phyloP scores from a whole-genome alignment of 2,888 invertebrate species.

The Hyposoter dolosus region DNA sequence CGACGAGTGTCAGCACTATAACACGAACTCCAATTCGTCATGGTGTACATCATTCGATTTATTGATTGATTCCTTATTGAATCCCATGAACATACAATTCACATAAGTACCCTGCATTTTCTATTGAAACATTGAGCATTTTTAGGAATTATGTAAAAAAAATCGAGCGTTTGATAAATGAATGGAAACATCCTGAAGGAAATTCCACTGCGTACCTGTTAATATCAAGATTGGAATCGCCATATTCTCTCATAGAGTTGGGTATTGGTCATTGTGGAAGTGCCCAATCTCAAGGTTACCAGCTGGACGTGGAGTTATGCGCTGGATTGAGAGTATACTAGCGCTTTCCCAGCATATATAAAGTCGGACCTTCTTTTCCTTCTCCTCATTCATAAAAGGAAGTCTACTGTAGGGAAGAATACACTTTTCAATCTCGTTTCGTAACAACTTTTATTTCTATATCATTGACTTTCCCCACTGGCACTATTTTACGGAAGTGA shows the following conservation, averaged over 20 bases:
- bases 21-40: not conserved
- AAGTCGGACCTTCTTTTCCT: slow-evolving; percentile 40
- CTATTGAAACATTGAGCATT: not conserved
- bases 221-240: slow-evolving; percentile 51
- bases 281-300: slow-evolving; percentile 66
- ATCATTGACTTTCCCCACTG: slow-evolving; percentile 32
- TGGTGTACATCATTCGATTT: not conserved
- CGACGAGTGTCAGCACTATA: not conserved
- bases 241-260: slow-evolving; percentile 26
- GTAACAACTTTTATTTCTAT: slow-evolving; percentile 24
- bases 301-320: slow-evolving; percentile 78
- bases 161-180: slow-evolving; percentile 12
- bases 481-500: slow-evolving; percentile 16
- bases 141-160: slow-evolving; percentile 25
- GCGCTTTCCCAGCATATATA: slow-evolving; percentile 73
- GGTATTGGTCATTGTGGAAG: slow-evolving; percentile 43
- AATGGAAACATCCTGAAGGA: slow-evolving; percentile 20
- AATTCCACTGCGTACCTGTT: slow-evolving; percentile 39
- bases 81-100: not conserved
- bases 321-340: slow-evolving; percentile 59
- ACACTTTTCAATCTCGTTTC: slow-evolving; percentile 17
- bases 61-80: not conserved
- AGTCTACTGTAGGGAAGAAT: not conserved
- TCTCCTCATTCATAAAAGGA: slow-evolving; percentile 29
- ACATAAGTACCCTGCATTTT: not conserved